Evolutionary conservation across 2,797 vertebrate species (phyloP).

Genomic region (Ambastaia sidthimunki): DNA sequence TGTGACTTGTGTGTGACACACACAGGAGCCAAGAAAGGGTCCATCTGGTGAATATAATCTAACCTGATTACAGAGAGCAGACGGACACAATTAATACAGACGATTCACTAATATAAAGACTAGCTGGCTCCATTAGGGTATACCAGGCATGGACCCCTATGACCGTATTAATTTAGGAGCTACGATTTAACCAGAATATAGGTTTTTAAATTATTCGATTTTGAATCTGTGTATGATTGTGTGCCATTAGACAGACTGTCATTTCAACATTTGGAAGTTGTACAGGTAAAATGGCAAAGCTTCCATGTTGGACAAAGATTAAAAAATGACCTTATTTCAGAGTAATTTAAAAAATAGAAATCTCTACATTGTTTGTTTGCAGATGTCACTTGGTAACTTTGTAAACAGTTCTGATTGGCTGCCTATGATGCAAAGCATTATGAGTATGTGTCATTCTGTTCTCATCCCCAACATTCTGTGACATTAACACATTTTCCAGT

Average conservation of each 20-base stretch:
- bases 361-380: no score
- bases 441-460: neutral
- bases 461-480: neutral
- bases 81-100: slow-evolving; percentile 71
- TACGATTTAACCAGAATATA: neutral
- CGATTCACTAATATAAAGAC: slow-evolving; percentile 63
- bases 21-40: slow-evolving; percentile 47
- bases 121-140: slow-evolving; percentile 47
- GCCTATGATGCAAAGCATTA: neutral
- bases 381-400: neutral
- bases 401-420: neutral
- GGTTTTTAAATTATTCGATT: neutral
- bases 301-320: no score
- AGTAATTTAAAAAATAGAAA: no score
- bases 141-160: neutral
- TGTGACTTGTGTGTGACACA: slow-evolving; percentile 26
- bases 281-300: no score
- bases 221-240: neutral
- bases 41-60: slow-evolving; percentile 59
- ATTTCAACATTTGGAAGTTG: no score
- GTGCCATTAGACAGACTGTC: neutral
- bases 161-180: neutral
- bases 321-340: no score
- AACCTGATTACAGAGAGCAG: slow-evolving; percentile 71
- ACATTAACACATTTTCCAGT: neutral